Evolutionary conservation across 2,797 vertebrate genomes (phyloP).

Genomic region (Oreochromis grahami): DNA sequence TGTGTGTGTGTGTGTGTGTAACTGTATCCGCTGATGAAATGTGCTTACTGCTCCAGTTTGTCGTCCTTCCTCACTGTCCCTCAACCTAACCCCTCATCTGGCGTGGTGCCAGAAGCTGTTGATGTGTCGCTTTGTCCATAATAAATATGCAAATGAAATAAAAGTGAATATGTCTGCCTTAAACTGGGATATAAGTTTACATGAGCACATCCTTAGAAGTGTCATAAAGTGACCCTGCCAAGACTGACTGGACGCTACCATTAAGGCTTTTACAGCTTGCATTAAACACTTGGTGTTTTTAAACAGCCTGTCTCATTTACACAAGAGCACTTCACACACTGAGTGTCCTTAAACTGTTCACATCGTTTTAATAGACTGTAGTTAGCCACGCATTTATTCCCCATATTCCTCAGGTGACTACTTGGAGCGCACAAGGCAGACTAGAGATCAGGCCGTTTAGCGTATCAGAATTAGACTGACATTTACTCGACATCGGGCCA

Average conservation of each 20-base stretch:
- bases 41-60: slow-evolving; percentile 68
- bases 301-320: slow-evolving; percentile 7
- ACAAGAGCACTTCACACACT: background rate
- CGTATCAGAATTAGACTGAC: slow-evolving; percentile 65
- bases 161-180: background rate
- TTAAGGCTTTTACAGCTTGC: slow-evolving; percentile 32
- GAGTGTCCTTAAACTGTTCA: background rate
- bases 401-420: background rate
- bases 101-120: slow-evolving; percentile 34
- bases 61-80: slow-evolving; percentile 61
- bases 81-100: slow-evolving; percentile 36
- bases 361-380: background rate
- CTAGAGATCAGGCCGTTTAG: background rate
- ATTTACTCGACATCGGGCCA: slow-evolving; percentile 62
- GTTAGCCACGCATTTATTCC: background rate
- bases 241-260: background rate
- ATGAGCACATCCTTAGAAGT: background rate
- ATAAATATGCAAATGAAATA: slow-evolving; percentile 38
- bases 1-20: slow-evolving; percentile 38
- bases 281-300: slow-evolving; percentile 19
- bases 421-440: background rate
- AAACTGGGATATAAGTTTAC: slow-evolving; percentile 9
- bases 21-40: slow-evolving; percentile 65
- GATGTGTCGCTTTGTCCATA: background rate
- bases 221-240: slow-evolving; percentile 14